These are phyloP conservation scores for Hoplostethus atlanticus DNA, from an alignment of 2,797 vertebrate genomes.

Conservation along the genomic window DNA sequence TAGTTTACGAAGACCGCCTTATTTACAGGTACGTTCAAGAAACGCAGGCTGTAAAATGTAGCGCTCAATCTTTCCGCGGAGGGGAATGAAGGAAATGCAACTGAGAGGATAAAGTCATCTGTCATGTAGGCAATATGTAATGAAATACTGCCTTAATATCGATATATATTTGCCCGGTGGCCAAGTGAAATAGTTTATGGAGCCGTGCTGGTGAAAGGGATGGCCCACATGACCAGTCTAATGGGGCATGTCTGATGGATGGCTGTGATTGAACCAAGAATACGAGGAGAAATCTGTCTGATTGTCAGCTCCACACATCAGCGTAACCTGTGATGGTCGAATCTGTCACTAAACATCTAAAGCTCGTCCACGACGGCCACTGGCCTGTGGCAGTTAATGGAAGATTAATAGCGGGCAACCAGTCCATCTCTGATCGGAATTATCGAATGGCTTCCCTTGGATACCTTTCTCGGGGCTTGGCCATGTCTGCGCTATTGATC, in stretches of 20 bases:
- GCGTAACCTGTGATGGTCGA: constrained; percentile 60
- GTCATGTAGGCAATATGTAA: constrained; percentile 73
- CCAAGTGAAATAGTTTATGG: constrained; percentile 50
- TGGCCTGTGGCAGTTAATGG: constrained; percentile 63
- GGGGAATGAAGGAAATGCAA: constrained; percentile 58
- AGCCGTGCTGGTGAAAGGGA: constrained; percentile 53
- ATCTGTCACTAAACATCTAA: constrained; percentile 64
- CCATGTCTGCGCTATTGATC: constrained; percentile 73
- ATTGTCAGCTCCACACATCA: constrained; percentile 62
- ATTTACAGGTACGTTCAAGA: constrained; percentile 33
- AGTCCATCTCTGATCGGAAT: constrained; percentile 65
- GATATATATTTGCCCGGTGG: constrained; percentile 57
- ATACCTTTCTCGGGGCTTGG: constrained; percentile 72
- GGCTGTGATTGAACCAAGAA: constrained; percentile 68
- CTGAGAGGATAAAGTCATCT: constrained; percentile 68
- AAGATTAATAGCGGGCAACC: constrained; percentile 70
- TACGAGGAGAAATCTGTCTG: constrained; percentile 60
- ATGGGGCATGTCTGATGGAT: constrained; percentile 73
- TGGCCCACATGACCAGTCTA: constrained; percentile 65
- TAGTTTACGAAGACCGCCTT: constrained; percentile 50
- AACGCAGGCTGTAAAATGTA: constrained; percentile 34
- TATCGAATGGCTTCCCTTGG: constrained; percentile 77
- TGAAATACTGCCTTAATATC: constrained; percentile 49
- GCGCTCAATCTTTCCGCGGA: constrained; percentile 31
- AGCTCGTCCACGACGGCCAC: constrained; percentile 28